A percentile compares a stretch with the other conserved stretches of the same genome.
These are phyloP conservation scores for Sycophila sp. DNA, from an alignment of 1,140 invertebrate genomes.

Conservation along the genomic window DNA sequence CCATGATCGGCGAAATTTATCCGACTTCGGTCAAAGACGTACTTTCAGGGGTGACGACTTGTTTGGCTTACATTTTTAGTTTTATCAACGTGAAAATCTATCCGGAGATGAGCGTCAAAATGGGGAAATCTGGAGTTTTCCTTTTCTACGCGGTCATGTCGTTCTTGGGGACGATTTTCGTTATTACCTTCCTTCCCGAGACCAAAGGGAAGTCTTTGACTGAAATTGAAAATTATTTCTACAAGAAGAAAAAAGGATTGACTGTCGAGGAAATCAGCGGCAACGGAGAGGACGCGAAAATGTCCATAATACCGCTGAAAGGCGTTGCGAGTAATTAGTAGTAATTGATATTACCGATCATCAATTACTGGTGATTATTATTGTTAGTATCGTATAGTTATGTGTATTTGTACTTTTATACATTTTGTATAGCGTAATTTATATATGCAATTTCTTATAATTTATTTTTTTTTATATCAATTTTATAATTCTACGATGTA, in stretches of 20 bases:
- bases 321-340: too few species aligned
- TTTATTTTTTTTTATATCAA: too few species aligned
- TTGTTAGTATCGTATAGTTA: too few species aligned
- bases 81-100: conserved; percentile 82
- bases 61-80: conserved; percentile 75
- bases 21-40: conserved; percentile 74
- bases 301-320: too few species aligned
- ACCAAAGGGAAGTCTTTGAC: conserved; percentile 81
- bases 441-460: too few species aligned
- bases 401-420: too few species aligned
- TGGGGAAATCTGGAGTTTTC: conserved; percentile 75
- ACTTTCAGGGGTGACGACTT: conserved; percentile 74
- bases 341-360: too few species aligned
- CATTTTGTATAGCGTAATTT: too few species aligned
- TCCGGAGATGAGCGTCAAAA: conserved; percentile 66
- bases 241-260: conserved; percentile 37
- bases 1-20: conserved; percentile 80
- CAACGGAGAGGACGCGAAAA: too few species aligned
- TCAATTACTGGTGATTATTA: too few species aligned
- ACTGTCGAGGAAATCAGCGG: too few species aligned
- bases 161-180: conserved; percentile 74
- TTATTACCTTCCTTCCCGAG: conserved; percentile 78
- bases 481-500: too few species aligned
- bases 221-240: conserved; percentile 75
- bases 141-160: conserved; percentile 77